Conservation (phyloP, 2,888 invertebrate genomes). For the Oscheius sp. region DNA sequence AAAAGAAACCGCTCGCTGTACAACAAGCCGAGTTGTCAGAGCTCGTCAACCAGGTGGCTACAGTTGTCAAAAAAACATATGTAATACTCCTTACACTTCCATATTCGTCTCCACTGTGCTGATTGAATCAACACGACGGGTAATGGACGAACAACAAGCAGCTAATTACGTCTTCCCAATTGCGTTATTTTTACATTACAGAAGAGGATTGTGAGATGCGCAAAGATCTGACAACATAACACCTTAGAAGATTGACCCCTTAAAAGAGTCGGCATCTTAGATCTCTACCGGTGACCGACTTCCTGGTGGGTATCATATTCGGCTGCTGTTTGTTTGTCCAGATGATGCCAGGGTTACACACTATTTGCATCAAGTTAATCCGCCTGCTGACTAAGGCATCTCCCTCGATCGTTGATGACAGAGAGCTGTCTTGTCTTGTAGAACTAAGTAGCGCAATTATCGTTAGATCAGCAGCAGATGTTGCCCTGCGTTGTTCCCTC, state of each 20-base stretch:
- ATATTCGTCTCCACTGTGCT: slow-evolving; percentile 21
- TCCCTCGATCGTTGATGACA: slow-evolving; percentile 11
- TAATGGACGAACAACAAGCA: slow-evolving; percentile 31
- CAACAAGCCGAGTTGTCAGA: slow-evolving; percentile 4
- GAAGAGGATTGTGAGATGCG: neutral
- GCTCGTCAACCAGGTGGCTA: slow-evolving; percentile 17
- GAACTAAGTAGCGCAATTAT: slow-evolving; percentile 22
- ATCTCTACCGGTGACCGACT: slow-evolving; percentile 24
- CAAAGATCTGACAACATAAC: neutral
- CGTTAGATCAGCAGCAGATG: slow-evolving; percentile 33
- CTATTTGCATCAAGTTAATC: slow-evolving; percentile 32
- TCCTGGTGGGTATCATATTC: slow-evolving; percentile 33
- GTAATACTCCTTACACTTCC: neutral
- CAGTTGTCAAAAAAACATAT: slow-evolving; percentile 17
- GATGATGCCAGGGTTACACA: slow-evolving; percentile 30
- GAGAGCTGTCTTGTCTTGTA: slow-evolving; percentile 19
- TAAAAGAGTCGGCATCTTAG: slow-evolving; percentile 5
- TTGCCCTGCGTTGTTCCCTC: slow-evolving; percentile 15
- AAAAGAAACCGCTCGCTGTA: slow-evolving; percentile 27
- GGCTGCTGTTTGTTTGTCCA: slow-evolving; percentile 15
- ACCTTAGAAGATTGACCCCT: slow-evolving; percentile 5
- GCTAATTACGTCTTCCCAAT: slow-evolving; percentile 31
- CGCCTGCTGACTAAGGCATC: neutral
- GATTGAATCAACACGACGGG: slow-evolving; percentile 31
- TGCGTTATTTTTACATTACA: slow-evolving; percentile 16